Conservation (phyloP, 2,888 invertebrate species). For the Ametastegia equiseti region DNA sequence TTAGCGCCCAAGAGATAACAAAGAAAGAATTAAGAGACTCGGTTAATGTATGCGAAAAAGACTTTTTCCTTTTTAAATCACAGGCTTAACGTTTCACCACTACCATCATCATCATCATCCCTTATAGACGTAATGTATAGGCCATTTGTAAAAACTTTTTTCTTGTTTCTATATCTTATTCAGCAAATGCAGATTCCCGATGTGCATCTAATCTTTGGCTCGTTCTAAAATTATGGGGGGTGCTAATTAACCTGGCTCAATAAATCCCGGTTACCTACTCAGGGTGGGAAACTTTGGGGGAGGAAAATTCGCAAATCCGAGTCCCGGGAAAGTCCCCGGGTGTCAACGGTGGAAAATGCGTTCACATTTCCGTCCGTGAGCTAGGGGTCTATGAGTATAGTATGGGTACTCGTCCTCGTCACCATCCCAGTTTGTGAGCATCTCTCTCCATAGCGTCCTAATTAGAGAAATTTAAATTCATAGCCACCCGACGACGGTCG, state of each 20-base stretch:
- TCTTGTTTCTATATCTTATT: background rate
- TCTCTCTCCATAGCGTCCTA: constrained; percentile 66
- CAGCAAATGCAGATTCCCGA: background rate
- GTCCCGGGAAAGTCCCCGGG: constrained; percentile 72
- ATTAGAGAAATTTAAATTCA: constrained; percentile 75
- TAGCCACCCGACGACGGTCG: constrained; percentile 70
- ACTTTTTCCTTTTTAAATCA: constrained; percentile 32
- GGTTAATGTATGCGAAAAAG: constrained; percentile 47
- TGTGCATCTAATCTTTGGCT: background rate
- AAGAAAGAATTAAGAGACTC: constrained; percentile 71
- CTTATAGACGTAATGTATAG: background rate
- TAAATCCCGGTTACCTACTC: constrained; percentile 72
- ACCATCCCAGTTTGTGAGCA: constrained; percentile 28
- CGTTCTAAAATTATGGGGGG: constrained; percentile 43
- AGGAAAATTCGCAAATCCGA: constrained; percentile 75
- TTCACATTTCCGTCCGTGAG: background rate
- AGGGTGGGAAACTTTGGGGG: background rate
- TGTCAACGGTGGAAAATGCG: constrained; percentile 68
- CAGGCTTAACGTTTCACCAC: background rate
- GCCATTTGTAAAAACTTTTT: background rate
- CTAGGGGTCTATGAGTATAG: no score
- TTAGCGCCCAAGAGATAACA: constrained; percentile 70
- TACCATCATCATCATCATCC: background rate
- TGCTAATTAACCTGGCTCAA: constrained; percentile 74
- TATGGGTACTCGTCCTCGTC: constrained; percentile 27